These are phyloP conservation scores for Myotis myotis DNA, from an alignment of 2,797 vertebrate genomes.

Conservation along the genomic window DNA sequence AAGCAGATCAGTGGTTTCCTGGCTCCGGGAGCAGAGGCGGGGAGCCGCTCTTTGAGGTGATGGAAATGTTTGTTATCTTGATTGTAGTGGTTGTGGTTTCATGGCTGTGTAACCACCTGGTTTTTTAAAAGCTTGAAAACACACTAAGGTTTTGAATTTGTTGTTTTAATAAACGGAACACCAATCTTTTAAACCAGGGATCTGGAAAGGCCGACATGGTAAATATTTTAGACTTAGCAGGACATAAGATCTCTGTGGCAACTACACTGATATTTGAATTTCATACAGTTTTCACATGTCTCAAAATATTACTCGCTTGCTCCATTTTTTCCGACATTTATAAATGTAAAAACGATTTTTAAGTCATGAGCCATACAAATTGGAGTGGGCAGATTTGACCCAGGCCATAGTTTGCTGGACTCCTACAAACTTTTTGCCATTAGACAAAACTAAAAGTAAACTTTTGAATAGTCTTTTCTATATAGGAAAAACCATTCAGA, in stretches of 20 bases:
- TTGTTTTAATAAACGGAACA: background rate
- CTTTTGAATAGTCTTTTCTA: background rate
- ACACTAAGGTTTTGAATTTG: background rate
- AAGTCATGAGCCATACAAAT: background rate
- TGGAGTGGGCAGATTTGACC: background rate
- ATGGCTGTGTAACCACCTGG: background rate
- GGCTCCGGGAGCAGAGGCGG: background rate
- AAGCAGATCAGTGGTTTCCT: background rate
- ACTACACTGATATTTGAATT: background rate
- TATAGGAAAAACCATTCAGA: background rate
- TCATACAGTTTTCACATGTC: background rate
- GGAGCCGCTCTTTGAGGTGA: background rate
- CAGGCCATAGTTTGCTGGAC: background rate
- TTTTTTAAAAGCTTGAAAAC: background rate
- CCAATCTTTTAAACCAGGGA: background rate
- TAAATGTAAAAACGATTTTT: background rate
- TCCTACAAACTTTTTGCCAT: background rate
- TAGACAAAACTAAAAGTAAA: background rate
- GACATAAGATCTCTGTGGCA: background rate
- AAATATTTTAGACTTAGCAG: background rate
- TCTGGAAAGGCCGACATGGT: background rate
- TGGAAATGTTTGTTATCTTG: background rate
- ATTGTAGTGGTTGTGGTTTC: background rate
- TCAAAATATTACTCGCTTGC: background rate
- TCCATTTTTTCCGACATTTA: background rate